Evolutionary conservation across 2,888 invertebrate species (phyloP).

Genomic region (Conistra vaccinii): DNA sequence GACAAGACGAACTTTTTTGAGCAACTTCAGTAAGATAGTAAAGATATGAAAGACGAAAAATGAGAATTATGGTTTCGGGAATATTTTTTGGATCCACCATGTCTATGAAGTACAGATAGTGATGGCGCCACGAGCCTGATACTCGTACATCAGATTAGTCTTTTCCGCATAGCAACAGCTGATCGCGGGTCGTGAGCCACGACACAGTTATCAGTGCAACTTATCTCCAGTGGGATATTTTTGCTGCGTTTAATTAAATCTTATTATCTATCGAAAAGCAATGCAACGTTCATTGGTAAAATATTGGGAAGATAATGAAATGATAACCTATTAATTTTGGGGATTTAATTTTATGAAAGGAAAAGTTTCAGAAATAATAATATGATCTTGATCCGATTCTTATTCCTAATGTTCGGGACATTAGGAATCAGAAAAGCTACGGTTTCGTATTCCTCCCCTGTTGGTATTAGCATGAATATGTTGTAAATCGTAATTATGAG

Average conservation of each 20-base stretch:
- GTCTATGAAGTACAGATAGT: conserved; percentile 11
- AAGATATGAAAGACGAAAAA: not conserved
- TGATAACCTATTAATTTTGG: conserved; percentile 21
- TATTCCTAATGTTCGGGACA: too few relatives aligned
- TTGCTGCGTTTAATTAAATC: conserved; percentile 37
- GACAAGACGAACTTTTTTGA: not conserved
- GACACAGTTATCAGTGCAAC: conserved; percentile 28
- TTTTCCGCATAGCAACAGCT: conserved; percentile 52
- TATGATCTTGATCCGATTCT: not conserved
- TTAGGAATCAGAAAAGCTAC: not conserved
- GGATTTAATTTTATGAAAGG: conserved; percentile 3
- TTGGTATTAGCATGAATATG: not conserved
- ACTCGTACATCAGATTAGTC: not conserved
- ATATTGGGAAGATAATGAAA: conserved; percentile 34
- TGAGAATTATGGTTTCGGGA: not conserved
- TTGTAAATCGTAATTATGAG: not conserved
- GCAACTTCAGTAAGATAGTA: not conserved
- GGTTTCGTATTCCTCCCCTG: not conserved
- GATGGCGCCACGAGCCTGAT: not conserved
- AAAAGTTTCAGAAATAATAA: conserved; percentile 2
- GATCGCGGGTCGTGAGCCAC: conserved; percentile 18
- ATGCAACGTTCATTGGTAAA: conserved; percentile 12
- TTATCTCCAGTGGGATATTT: conserved; percentile 47
- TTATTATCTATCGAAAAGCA: conserved; percentile 28
- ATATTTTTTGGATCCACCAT: not conserved